These are phyloP conservation scores for Chinchilla lanigera DNA, from an alignment of 2,113 vertebrate species.

Conservation along the genomic window DNA sequence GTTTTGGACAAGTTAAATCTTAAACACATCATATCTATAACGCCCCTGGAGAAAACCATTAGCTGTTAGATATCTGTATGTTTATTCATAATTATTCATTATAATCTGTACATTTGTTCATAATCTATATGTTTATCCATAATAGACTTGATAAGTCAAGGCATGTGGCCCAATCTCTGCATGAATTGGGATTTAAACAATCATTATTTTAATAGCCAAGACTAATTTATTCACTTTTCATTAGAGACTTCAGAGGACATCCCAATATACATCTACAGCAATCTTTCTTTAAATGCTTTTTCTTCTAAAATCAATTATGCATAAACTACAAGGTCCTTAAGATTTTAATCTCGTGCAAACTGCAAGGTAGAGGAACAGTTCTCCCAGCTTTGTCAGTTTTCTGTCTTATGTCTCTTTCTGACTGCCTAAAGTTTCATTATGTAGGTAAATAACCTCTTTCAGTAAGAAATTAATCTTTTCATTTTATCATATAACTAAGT, in stretches of 20 bases:
- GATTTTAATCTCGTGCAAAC: neutral
- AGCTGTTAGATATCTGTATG: neutral
- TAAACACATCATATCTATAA: neutral
- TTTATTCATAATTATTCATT: no score
- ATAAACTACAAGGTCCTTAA: neutral
- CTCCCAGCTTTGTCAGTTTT: neutral
- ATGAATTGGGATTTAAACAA: conserved; percentile 25
- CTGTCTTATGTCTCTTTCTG: neutral
- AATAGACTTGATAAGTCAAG: neutral
- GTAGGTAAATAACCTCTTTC: neutral
- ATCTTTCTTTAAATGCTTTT: conserved; percentile 23
- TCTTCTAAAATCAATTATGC: conserved; percentile 44
- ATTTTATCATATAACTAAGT: neutral
- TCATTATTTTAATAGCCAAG: conserved; percentile 33
- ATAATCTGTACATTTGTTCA: no score
- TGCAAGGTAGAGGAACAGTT: neutral
- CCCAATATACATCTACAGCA: neutral
- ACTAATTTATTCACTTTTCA: conserved; percentile 38
- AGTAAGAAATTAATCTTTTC: conserved; percentile 8
- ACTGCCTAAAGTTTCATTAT: neutral
- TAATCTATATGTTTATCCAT: neutral
- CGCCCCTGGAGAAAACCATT: neutral
- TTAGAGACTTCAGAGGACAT: neutral
- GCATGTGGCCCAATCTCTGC: neutral
- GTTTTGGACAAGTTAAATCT: neutral